Base-by-base conservation (phyloP, 2,888 invertebrate species). In the Dastarcus helophoroides region DNA sequence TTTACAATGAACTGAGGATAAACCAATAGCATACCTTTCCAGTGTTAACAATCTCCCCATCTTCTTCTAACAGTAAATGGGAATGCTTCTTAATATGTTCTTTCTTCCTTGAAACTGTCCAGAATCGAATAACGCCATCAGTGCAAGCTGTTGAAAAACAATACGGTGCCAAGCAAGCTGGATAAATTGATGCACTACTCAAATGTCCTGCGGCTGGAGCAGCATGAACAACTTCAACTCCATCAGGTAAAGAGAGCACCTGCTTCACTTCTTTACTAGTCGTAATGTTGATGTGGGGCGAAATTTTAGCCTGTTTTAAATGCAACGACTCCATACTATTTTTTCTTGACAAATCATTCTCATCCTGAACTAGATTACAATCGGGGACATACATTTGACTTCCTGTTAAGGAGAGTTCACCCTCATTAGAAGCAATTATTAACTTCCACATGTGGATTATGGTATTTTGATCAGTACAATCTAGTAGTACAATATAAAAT, bases 121-220 rank as follows among this genome's bases (percentile, higher is more conserved):
- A 90, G 59, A 90, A 90, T 35, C 89, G 74, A 19, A 90, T 74
- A 0, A 83, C 77, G 40, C 91, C 90, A 55, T 98, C 97, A 7
- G 89, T 83, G 55, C 95, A 97, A 1, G 94, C 93, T 0, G 95
- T 94, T 0, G 90, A 84, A 36, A 98, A 73, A 37, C 93, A 86
- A 57, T 95, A 98, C 0, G 97, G 97, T 0, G 97, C 93, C 51
- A 93, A 78, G 61, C 97, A 98, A n/a, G 95, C 95, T 3, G 97
- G 95, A 64, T 97, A 97, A 49, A 98, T 91, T 13, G 93, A 93
- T 0, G 97, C 91, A 0, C 95, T 95, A 55, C 94, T 91, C 23
- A 97, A 68, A 60, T 97, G 97, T 0, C 97, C 97, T 1, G 95
- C 97, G 0, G 95, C 89, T 0, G 94, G 90, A 0, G 88, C 79